Evolutionary conservation across 2,113 vertebrate species (phyloP).

Genomic region (Mobula hypostoma): DNA sequence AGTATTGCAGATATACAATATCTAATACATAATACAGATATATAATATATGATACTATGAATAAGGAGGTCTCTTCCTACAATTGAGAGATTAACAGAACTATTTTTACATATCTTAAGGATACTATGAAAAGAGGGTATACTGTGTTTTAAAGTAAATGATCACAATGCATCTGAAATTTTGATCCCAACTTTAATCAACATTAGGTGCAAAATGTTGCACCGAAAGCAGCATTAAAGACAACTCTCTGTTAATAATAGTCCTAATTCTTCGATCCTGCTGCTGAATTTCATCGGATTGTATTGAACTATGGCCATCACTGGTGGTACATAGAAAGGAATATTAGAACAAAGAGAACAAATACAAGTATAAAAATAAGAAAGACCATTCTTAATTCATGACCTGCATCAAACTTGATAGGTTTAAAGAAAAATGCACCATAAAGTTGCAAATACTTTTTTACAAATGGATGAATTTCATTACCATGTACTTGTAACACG

Average conservation of each 20-base stretch:
- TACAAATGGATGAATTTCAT: not conserved
- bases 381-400: not conserved
- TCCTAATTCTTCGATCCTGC: not conserved
- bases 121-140: not conserved
- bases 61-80: not conserved
- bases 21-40: too few species aligned
- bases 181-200: not conserved
- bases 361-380: not conserved
- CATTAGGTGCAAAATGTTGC: not conserved
- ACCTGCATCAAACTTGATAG: not conserved
- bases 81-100: not conserved
- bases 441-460: not conserved
- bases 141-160: not conserved
- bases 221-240: too few species aligned
- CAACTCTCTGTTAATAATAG: not conserved
- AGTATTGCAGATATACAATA: not conserved
- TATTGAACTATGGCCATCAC: not conserved
- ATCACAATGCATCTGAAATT: not conserved
- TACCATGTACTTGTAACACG: not conserved
- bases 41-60: too few species aligned
- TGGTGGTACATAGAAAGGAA: not conserved
- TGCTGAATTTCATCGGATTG: not conserved
- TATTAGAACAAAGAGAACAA: not conserved
- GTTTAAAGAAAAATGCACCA: not conserved
- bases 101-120: too few species aligned